Percentiles rank a stretch among this genome's conserved stretches.
These are phyloP conservation scores for Zoanthus solanderi DNA, from an alignment of 92 coral and sea anemone species.

Conservation along the genomic window DNA sequence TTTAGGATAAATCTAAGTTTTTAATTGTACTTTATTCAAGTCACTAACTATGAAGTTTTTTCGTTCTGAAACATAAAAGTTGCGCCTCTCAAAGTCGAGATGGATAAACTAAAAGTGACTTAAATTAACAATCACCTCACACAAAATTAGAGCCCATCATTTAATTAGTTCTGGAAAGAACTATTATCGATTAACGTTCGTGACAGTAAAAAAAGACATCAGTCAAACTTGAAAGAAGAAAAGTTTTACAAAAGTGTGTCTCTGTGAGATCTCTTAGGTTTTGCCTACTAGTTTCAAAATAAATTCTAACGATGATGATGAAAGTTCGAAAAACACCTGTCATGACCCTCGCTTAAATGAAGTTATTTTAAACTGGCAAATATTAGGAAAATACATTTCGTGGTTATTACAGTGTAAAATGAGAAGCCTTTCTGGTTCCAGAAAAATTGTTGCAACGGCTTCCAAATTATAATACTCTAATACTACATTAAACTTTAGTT, in stretches of 20 bases:
- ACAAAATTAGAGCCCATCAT: constrained; percentile 4
- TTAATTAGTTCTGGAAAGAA: constrained; percentile 25
- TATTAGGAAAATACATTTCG: background rate
- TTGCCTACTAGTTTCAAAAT: background rate
- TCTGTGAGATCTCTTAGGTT: background rate
- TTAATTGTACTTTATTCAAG: background rate
- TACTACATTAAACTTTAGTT: too few species aligned
- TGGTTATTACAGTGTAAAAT: background rate
- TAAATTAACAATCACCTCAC: constrained; percentile 9
- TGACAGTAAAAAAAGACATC: constrained; percentile 5
- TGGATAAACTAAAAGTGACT: background rate
- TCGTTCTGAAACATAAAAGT: background rate
- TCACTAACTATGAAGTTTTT: background rate
- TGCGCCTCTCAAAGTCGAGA: background rate
- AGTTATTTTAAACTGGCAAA: constrained; percentile 13
- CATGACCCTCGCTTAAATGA: background rate
- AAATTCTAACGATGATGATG: background rate
- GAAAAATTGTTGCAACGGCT: background rate
- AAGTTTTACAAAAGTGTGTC: background rate
- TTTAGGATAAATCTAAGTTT: background rate
- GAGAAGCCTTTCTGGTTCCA: background rate
- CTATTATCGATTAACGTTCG: constrained; percentile 3
- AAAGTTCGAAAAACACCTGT: constrained; percentile 11
- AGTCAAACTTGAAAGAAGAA: background rate
- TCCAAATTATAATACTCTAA: too few species aligned